phyloP scores from a whole-genome alignment of 1,140 invertebrate species.

The Bursaphelenchus mucronatus region DNA sequence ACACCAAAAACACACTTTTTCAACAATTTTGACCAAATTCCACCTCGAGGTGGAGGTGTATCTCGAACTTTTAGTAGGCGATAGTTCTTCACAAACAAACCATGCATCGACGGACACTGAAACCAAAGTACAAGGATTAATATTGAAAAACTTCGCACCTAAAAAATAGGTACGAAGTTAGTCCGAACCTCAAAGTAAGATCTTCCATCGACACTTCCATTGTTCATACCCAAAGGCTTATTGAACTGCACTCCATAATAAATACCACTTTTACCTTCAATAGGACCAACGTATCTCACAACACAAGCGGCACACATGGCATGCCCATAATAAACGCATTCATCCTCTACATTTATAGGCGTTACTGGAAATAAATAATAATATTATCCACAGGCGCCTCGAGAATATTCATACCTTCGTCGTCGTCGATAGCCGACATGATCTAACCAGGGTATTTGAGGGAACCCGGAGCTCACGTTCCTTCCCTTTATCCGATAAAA shows the following conservation, averaged over 20 bases:
- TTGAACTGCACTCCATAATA: slow-evolving; percentile 11
- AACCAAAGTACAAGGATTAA: not conserved
- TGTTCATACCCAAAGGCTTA: slow-evolving; percentile 14
- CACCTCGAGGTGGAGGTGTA: slow-evolving; percentile 6
- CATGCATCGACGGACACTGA: slow-evolving; percentile 14
- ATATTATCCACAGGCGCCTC: too few relatives aligned
- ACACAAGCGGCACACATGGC: slow-evolving; percentile 4
- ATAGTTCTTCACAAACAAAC: slow-evolving; percentile 18
- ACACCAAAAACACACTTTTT: not conserved
- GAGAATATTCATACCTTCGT: too few relatives aligned
- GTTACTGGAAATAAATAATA: too few relatives aligned
- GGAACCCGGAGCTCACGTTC: too few relatives aligned
- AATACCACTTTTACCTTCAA: slow-evolving; percentile 6
- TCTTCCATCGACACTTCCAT: slow-evolving; percentile 1
- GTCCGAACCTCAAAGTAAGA: slow-evolving; percentile 8
- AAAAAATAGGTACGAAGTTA: too few relatives aligned
- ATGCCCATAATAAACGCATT: slow-evolving; percentile 17
- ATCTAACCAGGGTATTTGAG: too few relatives aligned
- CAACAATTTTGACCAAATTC: slow-evolving; percentile 19
- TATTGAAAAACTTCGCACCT: not conserved
- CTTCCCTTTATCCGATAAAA: too few relatives aligned
- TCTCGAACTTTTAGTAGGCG: slow-evolving; percentile 2
- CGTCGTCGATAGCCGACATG: too few relatives aligned
- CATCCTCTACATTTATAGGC: slow-evolving; percentile 2
- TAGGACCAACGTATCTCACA: slow-evolving; percentile 8